phyloP scores from a whole-genome alignment of 2,113 vertebrate genomes.

The Gymnorhina tibicen region DNA sequence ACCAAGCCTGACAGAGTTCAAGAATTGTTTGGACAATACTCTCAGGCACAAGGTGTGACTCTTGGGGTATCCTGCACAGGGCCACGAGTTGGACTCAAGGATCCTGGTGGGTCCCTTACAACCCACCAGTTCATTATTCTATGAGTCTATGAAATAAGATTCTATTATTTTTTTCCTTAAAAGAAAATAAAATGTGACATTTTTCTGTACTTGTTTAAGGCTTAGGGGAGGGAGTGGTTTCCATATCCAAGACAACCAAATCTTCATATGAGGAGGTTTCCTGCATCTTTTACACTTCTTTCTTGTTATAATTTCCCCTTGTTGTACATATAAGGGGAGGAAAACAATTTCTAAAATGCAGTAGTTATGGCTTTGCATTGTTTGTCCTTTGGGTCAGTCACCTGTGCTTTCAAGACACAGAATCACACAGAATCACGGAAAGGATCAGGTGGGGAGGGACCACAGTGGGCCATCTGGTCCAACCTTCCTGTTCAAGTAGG shows the following conservation, averaged over 20 bases:
- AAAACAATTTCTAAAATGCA: not conserved
- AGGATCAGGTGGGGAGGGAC: not conserved
- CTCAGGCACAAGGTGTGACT: not conserved
- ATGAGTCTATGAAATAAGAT: not conserved
- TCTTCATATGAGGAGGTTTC: not conserved
- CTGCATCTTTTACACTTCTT: not conserved
- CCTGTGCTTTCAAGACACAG: not conserved
- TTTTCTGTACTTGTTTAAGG: not conserved
- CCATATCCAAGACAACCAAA: not conserved
- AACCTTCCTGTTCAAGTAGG: not conserved
- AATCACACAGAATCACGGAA: not conserved
- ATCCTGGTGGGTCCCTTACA: not conserved
- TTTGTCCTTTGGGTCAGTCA: not conserved
- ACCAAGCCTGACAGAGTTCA: not conserved
- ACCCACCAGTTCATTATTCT: not conserved
- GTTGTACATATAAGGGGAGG: not conserved
- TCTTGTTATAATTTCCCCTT: not conserved
- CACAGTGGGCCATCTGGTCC: not conserved
- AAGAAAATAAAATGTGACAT: not conserved
- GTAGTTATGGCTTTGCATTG: not conserved
- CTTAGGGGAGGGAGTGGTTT: not conserved
- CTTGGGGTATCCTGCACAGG: not conserved
- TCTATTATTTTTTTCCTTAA: not conserved
- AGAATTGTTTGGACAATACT: no score
- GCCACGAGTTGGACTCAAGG: accelerated